These are phyloP conservation scores for Eulemur rubriventer DNA, from an alignment of 2,797 vertebrate species.

Conservation along the genomic window DNA sequence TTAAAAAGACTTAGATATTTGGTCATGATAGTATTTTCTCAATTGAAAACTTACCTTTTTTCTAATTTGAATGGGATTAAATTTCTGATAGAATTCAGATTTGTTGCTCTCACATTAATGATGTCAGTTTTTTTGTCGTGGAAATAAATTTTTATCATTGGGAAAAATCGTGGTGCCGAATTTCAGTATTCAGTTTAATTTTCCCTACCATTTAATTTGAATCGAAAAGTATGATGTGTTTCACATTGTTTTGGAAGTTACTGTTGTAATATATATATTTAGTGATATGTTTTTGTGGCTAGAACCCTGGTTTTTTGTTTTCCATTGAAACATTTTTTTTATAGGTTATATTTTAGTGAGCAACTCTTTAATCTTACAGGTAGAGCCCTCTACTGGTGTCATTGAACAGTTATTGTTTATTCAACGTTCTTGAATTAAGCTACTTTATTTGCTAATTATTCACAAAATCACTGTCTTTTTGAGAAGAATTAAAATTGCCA, in stretches of 20 bases:
- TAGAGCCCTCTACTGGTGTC: not conserved
- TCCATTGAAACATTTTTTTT: conserved; percentile 19
- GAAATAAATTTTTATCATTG: not conserved
- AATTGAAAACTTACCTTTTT: conserved; percentile 6
- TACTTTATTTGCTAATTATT: conserved; percentile 9
- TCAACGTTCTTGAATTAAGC: not conserved
- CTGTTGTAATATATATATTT: not conserved
- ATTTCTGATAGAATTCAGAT: not conserved
- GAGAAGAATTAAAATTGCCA: conserved; percentile 4
- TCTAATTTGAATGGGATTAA: not conserved
- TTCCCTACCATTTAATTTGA: not conserved
- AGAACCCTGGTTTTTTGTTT: not conserved
- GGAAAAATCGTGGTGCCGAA: not conserved
- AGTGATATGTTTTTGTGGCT: not conserved
- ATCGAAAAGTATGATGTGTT: not conserved
- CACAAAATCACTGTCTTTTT: not conserved
- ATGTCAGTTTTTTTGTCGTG: not conserved
- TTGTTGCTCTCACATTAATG: not conserved
- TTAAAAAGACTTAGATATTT: not conserved
- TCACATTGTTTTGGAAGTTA: not conserved
- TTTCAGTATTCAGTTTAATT: not conserved
- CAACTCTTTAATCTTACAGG: not conserved
- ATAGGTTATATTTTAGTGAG: not conserved
- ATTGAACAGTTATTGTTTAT: not conserved
- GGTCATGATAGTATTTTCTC: not conserved